Percentiles rank a stretch among this genome's conserved stretches.
These are phyloP conservation scores for Auanema freiburgensis DNA, from an alignment of 2,888 invertebrate species.

Conservation along the genomic window DNA sequence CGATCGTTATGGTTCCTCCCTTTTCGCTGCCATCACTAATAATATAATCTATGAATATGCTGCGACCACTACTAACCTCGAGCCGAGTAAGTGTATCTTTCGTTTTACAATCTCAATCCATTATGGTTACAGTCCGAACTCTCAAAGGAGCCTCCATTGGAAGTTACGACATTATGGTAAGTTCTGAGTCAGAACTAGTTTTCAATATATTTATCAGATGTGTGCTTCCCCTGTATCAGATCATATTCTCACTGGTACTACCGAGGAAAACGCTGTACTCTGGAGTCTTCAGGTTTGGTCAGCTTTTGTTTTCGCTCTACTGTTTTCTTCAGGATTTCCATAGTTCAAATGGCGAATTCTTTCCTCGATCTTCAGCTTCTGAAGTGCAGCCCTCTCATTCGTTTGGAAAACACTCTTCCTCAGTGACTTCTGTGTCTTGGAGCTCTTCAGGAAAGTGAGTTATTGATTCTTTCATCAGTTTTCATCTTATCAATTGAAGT, in stretches of 20 bases:
- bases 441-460: constrained; percentile 21
- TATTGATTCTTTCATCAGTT: neutral
- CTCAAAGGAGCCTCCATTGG: neutral
- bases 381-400: constrained; percentile 4
- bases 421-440: constrained; percentile 30
- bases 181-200: neutral
- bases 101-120: neutral
- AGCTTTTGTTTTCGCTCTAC: neutral
- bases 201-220: neutral
- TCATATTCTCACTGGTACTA: constrained; percentile 25
- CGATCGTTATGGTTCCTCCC: constrained; percentile 23
- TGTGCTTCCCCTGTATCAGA: constrained; percentile 24
- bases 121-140: neutral
- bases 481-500: no score
- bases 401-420: constrained; percentile 20
- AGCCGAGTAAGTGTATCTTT: neutral
- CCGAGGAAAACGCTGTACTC: constrained; percentile 22
- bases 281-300: constrained; percentile 22
- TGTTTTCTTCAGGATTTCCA: no score
- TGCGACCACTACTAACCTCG: neutral
- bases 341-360: no score
- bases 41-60: constrained; percentile 28
- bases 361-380: neutral
- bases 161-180: neutral
- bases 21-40: constrained; percentile 32